phyloP scores from a whole-genome alignment of 2,797 vertebrate genomes.

The Tadarida brasiliensis region DNA sequence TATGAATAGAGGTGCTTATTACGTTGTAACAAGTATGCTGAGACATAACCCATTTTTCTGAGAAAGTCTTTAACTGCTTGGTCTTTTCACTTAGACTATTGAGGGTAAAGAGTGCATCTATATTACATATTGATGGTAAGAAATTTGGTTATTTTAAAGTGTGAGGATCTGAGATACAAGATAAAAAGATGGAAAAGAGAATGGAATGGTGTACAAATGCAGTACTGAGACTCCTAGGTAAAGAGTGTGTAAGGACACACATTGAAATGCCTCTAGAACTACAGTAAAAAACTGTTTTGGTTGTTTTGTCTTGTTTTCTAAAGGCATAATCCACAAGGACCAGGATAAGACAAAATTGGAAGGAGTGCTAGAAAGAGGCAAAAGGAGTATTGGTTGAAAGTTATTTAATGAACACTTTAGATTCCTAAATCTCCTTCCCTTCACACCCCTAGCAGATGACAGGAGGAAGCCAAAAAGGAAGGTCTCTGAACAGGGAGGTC shows the following conservation, averaged over 20 bases:
- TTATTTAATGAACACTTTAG: neutral
- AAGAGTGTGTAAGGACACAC: neutral
- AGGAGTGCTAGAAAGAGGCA: neutral
- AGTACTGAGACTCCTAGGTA: neutral
- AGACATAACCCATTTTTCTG: neutral
- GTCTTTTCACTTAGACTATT: neutral
- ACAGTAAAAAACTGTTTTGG: neutral
- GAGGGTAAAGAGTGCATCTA: neutral
- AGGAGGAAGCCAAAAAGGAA: neutral
- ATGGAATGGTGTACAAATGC: accelerated
- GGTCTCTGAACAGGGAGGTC: neutral
- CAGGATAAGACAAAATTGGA: neutral
- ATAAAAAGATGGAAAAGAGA: neutral
- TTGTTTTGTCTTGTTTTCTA: neutral
- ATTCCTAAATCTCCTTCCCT: neutral
- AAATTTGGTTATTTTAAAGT: neutral
- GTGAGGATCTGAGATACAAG: neutral
- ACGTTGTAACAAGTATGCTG: neutral
- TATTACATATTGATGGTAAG: neutral
- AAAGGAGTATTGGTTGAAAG: neutral
- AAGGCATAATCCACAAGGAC: neutral
- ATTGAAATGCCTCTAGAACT: neutral
- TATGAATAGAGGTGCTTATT: neutral
- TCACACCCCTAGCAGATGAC: neutral
- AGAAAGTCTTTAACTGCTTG: neutral